These are phyloP conservation scores for Lithophane ornitopus DNA, from an alignment of 2,888 invertebrate species.

Conservation along the genomic window DNA sequence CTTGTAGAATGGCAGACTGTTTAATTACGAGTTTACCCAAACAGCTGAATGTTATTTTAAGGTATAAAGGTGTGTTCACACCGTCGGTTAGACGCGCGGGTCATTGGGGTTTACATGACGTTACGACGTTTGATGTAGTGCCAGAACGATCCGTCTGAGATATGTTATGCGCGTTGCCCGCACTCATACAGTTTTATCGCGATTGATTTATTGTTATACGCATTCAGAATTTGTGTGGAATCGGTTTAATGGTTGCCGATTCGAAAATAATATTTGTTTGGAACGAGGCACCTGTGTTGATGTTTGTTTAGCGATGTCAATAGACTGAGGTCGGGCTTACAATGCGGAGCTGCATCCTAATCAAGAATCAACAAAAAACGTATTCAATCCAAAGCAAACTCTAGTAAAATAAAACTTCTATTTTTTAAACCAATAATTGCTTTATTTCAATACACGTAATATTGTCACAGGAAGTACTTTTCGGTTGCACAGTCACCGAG, in stretches of 20 bases:
- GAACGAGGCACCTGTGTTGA: conserved; percentile 46
- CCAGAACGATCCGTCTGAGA: conserved; percentile 66
- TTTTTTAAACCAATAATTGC: background rate
- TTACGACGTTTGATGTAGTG: conserved; percentile 70
- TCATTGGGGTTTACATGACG: conserved; percentile 69
- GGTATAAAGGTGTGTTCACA: conserved; percentile 63
- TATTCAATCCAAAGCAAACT: background rate
- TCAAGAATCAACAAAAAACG: background rate
- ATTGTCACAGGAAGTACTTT: background rate
- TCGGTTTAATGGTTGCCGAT: conserved; percentile 52
- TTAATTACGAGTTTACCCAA: conserved; percentile 34
- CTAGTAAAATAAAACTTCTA: background rate
- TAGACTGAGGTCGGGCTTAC: background rate
- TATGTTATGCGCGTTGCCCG: conserved; percentile 58
- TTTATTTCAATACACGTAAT: background rate
- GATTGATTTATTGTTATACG: conserved; percentile 63
- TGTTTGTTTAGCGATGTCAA: conserved; percentile 35
- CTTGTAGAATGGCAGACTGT: conserved; percentile 37
- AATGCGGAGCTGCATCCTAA: background rate
- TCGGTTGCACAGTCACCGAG: background rate
- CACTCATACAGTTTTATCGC: conserved; percentile 62
- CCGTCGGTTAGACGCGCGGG: conserved; percentile 59
- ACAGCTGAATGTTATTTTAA: conserved; percentile 69
- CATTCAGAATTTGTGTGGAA: conserved; percentile 55
- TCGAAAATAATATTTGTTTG: conserved; percentile 57